Evolutionary conservation across 2,113 vertebrate species (phyloP).

Genomic region (Oncorhynchus nerka): DNA sequence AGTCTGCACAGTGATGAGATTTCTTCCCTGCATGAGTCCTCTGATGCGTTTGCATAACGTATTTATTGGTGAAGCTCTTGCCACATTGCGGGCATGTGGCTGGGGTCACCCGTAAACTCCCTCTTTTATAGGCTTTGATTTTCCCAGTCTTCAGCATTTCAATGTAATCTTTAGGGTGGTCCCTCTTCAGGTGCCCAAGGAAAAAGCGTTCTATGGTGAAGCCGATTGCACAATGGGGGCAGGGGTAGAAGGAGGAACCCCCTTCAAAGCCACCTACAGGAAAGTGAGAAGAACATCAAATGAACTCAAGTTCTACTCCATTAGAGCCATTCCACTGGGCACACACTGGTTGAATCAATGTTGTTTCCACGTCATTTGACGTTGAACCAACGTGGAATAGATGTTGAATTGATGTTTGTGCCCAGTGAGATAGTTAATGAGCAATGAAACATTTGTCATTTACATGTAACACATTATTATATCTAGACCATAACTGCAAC

Average conservation of each 20-base stretch:
- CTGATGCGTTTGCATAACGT: not conserved
- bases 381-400: too few species aligned
- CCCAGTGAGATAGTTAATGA: too few species aligned
- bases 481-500: not conserved
- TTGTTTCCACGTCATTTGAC: too few species aligned
- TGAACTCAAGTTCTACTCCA: not conserved
- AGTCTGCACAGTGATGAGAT: not conserved
- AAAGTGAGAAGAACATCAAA: not conserved
- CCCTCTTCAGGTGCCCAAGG: not conserved
- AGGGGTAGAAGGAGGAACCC: not conserved
- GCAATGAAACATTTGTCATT: not conserved
- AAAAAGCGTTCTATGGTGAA: not conserved
- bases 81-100: not conserved
- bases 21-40: not conserved
- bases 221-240: not conserved
- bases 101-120: not conserved
- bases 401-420: too few species aligned
- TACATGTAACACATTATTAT: not conserved
- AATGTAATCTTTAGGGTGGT: not conserved
- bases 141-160: not conserved
- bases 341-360: too few species aligned
- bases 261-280: not conserved
- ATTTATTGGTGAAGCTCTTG: not conserved
- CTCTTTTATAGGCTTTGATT: not conserved
- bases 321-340: not conserved